Conservation (phyloP, 53 echinoderm and acorn worm species). For the Paelopatides confundens region DNA sequence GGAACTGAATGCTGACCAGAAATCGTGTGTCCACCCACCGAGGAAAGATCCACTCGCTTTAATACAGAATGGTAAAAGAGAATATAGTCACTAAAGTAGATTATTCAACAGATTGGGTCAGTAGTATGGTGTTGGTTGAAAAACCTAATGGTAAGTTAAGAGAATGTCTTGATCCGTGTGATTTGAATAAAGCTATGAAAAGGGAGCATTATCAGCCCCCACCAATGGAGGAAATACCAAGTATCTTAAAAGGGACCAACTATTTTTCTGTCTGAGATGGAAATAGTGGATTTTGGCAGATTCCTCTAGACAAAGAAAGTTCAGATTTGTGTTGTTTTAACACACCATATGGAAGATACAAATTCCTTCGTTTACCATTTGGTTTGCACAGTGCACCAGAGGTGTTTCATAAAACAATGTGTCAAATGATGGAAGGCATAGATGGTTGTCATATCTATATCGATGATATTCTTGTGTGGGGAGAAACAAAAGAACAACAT, state of each 20-base stretch:
- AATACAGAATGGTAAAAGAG: no score
- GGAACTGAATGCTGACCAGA: not conserved
- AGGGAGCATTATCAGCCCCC: constrained; percentile 59
- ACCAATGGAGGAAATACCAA: constrained; percentile 53
- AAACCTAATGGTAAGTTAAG: constrained; percentile 46
- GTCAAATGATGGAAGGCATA: no score
- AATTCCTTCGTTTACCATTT: not conserved
- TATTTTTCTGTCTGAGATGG: not conserved
- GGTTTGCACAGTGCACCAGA: no score
- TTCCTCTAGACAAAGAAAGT: no score
- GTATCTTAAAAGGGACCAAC: not conserved
- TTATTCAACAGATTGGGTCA: constrained; percentile 69
- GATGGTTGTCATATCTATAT: no score
- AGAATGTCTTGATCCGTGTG: constrained; percentile 40
- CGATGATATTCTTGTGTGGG: no score
- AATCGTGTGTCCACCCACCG: not conserved
- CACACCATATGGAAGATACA: no score
- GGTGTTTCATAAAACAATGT: no score
- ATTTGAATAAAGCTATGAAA: constrained; percentile 61
- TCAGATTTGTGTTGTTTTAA: no score
- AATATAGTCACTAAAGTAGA: no score
- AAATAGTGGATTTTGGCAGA: not conserved
- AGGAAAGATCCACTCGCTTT: not conserved
- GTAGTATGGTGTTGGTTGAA: no score
- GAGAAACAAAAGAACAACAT: not conserved